Base-by-base conservation (phyloP, 1,140 invertebrate species). In the Tetragnatha versicolor region DNA sequence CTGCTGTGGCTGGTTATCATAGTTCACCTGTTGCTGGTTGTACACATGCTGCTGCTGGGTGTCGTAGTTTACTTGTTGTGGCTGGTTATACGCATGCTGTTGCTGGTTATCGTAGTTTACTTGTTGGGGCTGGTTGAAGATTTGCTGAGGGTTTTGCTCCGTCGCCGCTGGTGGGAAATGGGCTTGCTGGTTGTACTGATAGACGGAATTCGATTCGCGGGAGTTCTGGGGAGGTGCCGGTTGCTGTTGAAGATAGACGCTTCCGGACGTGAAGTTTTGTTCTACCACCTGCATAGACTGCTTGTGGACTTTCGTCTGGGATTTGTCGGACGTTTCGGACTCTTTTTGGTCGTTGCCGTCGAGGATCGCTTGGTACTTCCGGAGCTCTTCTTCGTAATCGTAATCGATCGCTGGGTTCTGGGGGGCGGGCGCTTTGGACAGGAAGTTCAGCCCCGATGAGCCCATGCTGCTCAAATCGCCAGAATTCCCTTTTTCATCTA, bases 331-430 rank as follows among this genome's bases (percentile, higher is more conserved):
- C 35, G 39, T 25, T 9, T 22, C 22, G 47, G n/a, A 53, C 31
- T 29, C 42, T 51, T 3, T 14, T 17, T 77, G 22, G 42, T 77
- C 73, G 39, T 60, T 77, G 12, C 33, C 45, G 31, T 75, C 33
- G 2, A 77, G 31, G 4, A 77, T n/a, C 29, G 65, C 73, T 29
- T 77, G 45, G 33, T 77, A 77, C n/a, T 77, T 77, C 42, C 60
- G n/a, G 4, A 77, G 61, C 7, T 77, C 73, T 31, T 77, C 73
- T 66, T 77, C 73, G 6, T 77, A 77, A 17, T 77, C 73, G 3
- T 77, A 77, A 20, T 77, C 73, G 2, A 77, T 12, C 55, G 65
- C 73, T 6, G 22, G 12, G 27, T 77, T 65, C 7, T 51, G 49
- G 4, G 60, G 45, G 0, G 61, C 12, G 6, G 45, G 60, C 0